These are phyloP conservation scores for Scotopteryx bipunctaria DNA, from an alignment of 2,888 invertebrate species.

Conservation along the genomic window DNA sequence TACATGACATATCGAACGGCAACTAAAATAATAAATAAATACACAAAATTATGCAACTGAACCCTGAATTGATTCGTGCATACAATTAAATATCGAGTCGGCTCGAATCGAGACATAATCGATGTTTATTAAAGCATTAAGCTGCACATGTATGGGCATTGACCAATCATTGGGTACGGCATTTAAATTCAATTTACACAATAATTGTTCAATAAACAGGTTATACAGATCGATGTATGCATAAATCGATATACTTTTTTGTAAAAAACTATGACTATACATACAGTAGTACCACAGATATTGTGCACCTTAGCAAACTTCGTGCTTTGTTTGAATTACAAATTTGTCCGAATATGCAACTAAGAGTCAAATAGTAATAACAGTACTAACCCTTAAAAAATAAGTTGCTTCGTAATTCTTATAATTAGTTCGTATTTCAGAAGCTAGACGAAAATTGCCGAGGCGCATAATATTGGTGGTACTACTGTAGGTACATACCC, in stretches of 20 bases:
- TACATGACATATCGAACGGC: not conserved
- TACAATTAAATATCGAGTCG: conserved; percentile 24
- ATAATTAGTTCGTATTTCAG: no score
- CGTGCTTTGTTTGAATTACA: not conserved
- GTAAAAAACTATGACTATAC: not conserved
- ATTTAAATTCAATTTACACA: conserved; percentile 10
- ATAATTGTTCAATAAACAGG: not conserved
- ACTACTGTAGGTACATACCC: no score
- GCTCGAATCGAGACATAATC: conserved; percentile 30
- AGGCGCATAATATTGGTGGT: no score
- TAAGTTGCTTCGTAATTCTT: no score
- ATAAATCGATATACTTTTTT: not conserved
- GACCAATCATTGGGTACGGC: conserved; percentile 8
- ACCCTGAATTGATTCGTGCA: conserved; percentile 16
- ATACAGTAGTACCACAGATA: no score
- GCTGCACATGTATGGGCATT: conserved; percentile 25
- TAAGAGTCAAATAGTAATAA: no score
- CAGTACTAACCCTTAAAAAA: no score
- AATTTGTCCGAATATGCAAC: no score
- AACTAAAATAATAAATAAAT: not conserved
- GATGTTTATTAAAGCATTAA: conserved; percentile 29
- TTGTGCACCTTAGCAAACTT: not conserved
- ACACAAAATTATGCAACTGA: no score
- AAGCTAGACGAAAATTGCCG: no score
- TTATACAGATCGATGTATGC: not conserved